Evolutionary conservation across 2,888 invertebrate species (phyloP).

Genomic region (Hyposoter dolosus): DNA sequence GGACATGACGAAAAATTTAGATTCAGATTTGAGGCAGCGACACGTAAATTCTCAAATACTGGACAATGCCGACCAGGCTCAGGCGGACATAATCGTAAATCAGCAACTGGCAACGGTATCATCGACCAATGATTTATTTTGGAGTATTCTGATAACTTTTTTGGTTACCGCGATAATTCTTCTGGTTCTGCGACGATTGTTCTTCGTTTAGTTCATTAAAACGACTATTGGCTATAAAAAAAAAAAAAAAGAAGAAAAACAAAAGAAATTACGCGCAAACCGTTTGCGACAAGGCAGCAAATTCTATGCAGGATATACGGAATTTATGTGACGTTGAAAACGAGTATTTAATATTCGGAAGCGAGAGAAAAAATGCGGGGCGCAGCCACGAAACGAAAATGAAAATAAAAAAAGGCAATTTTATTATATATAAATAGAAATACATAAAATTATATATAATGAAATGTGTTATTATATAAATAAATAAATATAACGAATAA

Average conservation of each 20-base stretch:
- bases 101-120: slow-evolving; percentile 80
- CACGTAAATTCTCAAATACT: slow-evolving; percentile 73
- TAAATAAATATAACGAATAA: slow-evolving; percentile 4
- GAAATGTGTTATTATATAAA: neutral
- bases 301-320: slow-evolving; percentile 74
- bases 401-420: neutral
- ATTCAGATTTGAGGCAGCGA: slow-evolving; percentile 78
- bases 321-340: slow-evolving; percentile 8
- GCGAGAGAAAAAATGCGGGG: slow-evolving; percentile 11
- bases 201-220: slow-evolving; percentile 82
- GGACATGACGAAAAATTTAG: slow-evolving; percentile 67
- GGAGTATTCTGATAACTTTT: slow-evolving; percentile 85
- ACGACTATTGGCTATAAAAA: neutral
- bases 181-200: slow-evolving; percentile 85
- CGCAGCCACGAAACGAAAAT: neutral
- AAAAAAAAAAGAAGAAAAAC: neutral
- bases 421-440: slow-evolving; percentile 11
- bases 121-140: slow-evolving; percentile 85
- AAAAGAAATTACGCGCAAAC: slow-evolving; percentile 4
- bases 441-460: neutral
- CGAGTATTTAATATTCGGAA: neutral
- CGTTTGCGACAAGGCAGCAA: slow-evolving; percentile 72
- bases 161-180: slow-evolving; percentile 85
- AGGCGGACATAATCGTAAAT: slow-evolving; percentile 81
- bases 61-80: slow-evolving; percentile 76